phyloP scores from a whole-genome alignment of 1,140 invertebrate species.

The Riptortus pedestris region DNA sequence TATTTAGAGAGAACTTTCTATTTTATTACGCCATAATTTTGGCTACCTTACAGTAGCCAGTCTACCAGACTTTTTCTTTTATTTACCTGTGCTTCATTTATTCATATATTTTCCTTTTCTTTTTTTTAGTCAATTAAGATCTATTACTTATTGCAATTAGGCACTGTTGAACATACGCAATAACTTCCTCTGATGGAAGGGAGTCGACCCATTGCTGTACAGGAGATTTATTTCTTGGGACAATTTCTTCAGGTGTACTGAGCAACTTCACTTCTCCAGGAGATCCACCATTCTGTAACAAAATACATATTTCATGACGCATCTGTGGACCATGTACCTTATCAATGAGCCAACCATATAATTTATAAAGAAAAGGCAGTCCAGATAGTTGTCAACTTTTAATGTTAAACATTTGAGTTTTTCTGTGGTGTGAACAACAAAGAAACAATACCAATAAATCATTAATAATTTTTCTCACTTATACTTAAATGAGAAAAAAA shows the following conservation, averaged over 20 bases:
- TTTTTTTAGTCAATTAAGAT: too few relatives aligned
- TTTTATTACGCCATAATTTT: too few relatives aligned
- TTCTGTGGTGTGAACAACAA: too few relatives aligned
- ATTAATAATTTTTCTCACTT: too few relatives aligned
- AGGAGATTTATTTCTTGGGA: slow-evolving; percentile 34
- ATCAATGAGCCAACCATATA: background rate
- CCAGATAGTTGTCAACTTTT: background rate
- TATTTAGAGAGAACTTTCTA: too few relatives aligned
- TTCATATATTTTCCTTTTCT: too few relatives aligned
- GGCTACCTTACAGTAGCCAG: too few relatives aligned
- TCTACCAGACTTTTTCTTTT: too few relatives aligned
- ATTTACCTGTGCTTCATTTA: too few relatives aligned
- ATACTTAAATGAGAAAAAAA: too few relatives aligned
- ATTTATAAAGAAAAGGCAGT: background rate
- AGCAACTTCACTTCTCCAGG: slow-evolving; percentile 14
- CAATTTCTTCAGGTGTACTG: slow-evolving; percentile 14
- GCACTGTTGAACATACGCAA: slow-evolving; percentile 15
- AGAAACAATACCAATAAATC: too few relatives aligned
- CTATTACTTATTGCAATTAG: too few relatives aligned
- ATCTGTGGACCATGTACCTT: background rate
- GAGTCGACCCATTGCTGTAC: slow-evolving; percentile 38
- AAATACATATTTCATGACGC: background rate
- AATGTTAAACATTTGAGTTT: background rate
- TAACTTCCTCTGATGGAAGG: slow-evolving; percentile 28
- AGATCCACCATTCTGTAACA: slow-evolving; percentile 14